Evolutionary conservation across 2,888 invertebrate genomes (phyloP).

Genomic region (Ligdia adustata): DNA sequence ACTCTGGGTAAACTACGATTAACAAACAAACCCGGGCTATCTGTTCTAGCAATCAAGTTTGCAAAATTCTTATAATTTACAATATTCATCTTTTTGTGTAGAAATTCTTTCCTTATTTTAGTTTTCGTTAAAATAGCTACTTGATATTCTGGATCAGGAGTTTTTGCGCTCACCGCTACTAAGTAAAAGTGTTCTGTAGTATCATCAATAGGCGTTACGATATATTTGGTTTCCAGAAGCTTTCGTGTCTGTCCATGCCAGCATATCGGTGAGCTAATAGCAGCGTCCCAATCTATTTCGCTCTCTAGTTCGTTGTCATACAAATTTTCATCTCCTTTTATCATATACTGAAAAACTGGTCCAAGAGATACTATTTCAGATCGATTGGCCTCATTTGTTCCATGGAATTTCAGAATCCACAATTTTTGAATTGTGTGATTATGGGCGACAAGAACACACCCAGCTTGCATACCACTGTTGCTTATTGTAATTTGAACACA

Average conservation of each 20-base stretch:
- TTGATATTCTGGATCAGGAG: slow-evolving; percentile 12
- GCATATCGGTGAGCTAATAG: slow-evolving; percentile 22
- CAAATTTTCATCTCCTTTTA: background rate
- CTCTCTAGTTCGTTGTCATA: background rate
- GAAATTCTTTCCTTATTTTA: background rate
- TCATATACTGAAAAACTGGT: slow-evolving; percentile 8
- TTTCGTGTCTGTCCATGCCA: background rate
- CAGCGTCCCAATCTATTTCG: slow-evolving; percentile 11
- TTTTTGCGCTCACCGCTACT: background rate
- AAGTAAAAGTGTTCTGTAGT: slow-evolving; percentile 2
- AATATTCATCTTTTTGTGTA: background rate
- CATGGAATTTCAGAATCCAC: background rate
- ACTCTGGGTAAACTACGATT: slow-evolving; percentile 2
- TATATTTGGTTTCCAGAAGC: background rate
- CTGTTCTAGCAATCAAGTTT: background rate
- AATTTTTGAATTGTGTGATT: slow-evolving; percentile 1
- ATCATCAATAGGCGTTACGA: slow-evolving; percentile 6
- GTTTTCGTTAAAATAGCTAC: slow-evolving; percentile 20
- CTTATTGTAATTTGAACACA: slow-evolving; percentile 1
- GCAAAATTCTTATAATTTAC: slow-evolving; percentile 4
- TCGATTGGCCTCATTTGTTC: background rate
- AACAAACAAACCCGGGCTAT: background rate
- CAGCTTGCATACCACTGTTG: background rate
- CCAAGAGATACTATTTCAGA: background rate
- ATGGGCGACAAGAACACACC: slow-evolving; percentile 5